phyloP scores from a whole-genome alignment of 1,140 invertebrate species.

The Drosophila seguyi region DNA sequence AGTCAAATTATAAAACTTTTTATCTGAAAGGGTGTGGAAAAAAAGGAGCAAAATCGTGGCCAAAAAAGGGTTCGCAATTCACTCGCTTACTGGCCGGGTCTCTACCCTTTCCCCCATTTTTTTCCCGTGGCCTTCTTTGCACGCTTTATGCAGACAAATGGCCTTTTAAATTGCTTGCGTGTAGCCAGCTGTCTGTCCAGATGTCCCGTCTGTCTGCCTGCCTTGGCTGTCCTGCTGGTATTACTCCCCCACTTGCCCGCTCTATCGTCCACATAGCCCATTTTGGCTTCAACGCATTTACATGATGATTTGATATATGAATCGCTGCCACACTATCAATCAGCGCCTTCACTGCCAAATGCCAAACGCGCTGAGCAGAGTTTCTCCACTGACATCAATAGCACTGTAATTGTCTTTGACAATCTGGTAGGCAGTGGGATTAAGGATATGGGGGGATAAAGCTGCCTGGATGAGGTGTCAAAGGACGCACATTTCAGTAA shows the following conservation, averaged over 20 bases:
- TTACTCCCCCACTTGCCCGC: conserved; percentile 7
- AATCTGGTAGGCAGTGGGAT: conserved; percentile 8
- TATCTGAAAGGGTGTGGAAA: background rate
- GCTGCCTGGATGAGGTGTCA: conserved; percentile 24
- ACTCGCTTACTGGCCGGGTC: conserved; percentile 9
- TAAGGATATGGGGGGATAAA: background rate
- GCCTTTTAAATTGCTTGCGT: conserved; percentile 77
- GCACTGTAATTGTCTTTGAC: conserved; percentile 52
- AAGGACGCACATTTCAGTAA: background rate
- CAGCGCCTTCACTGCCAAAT: conserved; percentile 58
- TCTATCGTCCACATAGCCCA: background rate
- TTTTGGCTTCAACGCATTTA: conserved; percentile 50
- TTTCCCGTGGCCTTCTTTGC: background rate
- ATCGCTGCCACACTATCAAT: conserved; percentile 67
- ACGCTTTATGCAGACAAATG: conserved; percentile 73
- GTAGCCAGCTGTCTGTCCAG: conserved; percentile 55
- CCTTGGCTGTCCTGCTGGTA: conserved; percentile 9
- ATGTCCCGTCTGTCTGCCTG: conserved; percentile 8
- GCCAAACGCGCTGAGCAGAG: conserved; percentile 17
- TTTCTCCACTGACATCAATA: conserved; percentile 24
- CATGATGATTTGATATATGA: conserved; percentile 81
- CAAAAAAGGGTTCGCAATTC: conserved; percentile 35
- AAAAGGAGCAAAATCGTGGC: conserved; percentile 13
- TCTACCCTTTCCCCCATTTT: conserved; percentile 5
- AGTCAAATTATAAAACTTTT: background rate